These are phyloP conservation scores for Caenorhabditis tropicalis DNA, from an alignment of 1,140 invertebrate species.

Conservation along the genomic window DNA sequence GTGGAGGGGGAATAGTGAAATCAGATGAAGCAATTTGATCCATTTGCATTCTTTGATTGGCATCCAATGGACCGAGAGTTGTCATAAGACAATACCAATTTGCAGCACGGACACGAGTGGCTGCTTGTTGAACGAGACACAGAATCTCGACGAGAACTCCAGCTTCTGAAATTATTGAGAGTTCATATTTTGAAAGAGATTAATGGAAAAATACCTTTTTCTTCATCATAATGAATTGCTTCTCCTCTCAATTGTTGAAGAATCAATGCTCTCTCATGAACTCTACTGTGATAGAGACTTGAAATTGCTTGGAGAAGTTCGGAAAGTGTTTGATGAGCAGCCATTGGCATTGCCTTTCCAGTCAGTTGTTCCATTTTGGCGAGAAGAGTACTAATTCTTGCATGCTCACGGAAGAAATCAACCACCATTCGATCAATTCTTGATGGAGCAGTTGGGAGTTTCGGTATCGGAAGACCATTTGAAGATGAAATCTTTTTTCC, in stretches of 20 bases:
- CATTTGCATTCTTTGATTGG: slow-evolving; percentile 59
- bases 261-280: slow-evolving; percentile 65
- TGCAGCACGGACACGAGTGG: slow-evolving; percentile 64
- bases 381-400: slow-evolving; percentile 75
- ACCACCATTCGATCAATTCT: slow-evolving; percentile 83
- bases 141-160: slow-evolving; percentile 62
- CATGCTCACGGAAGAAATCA: slow-evolving; percentile 83
- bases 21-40: slow-evolving; percentile 59
- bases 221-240: slow-evolving; percentile 66
- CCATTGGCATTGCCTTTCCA: slow-evolving; percentile 54
- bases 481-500: slow-evolving; percentile 83
- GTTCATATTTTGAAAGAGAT: neutral
- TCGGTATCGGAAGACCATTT: slow-evolving; percentile 83
- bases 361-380: slow-evolving; percentile 70
- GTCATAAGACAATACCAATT: slow-evolving; percentile 71
- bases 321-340: slow-evolving; percentile 60
- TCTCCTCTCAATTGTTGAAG: slow-evolving; percentile 69
- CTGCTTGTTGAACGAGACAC: slow-evolving; percentile 60
- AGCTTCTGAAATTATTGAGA: slow-evolving; percentile 61
- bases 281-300: slow-evolving; percentile 65
- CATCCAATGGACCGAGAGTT: slow-evolving; percentile 62
- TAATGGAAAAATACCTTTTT: slow-evolving; percentile 65
- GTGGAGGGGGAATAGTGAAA: slow-evolving; percentile 67
- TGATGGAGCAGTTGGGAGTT: slow-evolving; percentile 82
- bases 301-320: slow-evolving; percentile 67